Evolutionary conservation across 1,140 invertebrate species (phyloP).

Genomic region (Vanessa tameamea): DNA sequence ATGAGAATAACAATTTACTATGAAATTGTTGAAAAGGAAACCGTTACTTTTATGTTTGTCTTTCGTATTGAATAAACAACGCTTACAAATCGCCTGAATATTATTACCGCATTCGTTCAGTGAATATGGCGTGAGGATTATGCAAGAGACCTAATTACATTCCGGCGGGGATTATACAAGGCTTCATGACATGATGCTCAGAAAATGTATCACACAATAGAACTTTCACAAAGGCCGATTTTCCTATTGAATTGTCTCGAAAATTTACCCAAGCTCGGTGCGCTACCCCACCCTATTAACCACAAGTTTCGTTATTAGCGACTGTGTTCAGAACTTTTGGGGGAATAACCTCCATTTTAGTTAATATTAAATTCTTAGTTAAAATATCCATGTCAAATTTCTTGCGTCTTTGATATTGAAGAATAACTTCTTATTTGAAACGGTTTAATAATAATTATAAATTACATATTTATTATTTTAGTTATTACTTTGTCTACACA

Average conservation of each 20-base stretch:
- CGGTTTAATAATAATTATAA: background rate
- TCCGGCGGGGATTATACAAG: slow-evolving; percentile 27
- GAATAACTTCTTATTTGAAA: slow-evolving; percentile 6
- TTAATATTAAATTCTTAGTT: slow-evolving; percentile 70
- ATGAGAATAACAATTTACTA: too few relatives aligned
- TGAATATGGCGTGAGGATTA: slow-evolving; percentile 9
- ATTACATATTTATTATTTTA: background rate
- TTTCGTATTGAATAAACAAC: too few relatives aligned
- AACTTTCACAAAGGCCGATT: slow-evolving; percentile 75
- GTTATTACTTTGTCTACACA: background rate
- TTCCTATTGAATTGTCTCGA: slow-evolving; percentile 75
- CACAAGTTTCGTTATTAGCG: slow-evolving; percentile 74
- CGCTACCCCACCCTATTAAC: slow-evolving; percentile 56
- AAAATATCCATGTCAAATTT: slow-evolving; percentile 25
- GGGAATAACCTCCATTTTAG: slow-evolving; percentile 73
- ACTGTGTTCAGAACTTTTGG: slow-evolving; percentile 71
- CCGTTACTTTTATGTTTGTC: too few relatives aligned
- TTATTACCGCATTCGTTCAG: background rate
- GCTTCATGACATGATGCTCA: slow-evolving; percentile 38
- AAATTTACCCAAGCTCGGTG: slow-evolving; percentile 51
- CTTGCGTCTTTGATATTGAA: slow-evolving; percentile 17
- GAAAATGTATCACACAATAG: slow-evolving; percentile 54
- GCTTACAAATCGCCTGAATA: background rate
- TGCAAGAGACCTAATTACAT: slow-evolving; percentile 31
- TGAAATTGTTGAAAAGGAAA: too few relatives aligned